Percentiles rank a stretch among this genome's conserved stretches.
Conservation (phyloP, 2,113 vertebrate species). For the Pogonocichla stellata region DNA sequence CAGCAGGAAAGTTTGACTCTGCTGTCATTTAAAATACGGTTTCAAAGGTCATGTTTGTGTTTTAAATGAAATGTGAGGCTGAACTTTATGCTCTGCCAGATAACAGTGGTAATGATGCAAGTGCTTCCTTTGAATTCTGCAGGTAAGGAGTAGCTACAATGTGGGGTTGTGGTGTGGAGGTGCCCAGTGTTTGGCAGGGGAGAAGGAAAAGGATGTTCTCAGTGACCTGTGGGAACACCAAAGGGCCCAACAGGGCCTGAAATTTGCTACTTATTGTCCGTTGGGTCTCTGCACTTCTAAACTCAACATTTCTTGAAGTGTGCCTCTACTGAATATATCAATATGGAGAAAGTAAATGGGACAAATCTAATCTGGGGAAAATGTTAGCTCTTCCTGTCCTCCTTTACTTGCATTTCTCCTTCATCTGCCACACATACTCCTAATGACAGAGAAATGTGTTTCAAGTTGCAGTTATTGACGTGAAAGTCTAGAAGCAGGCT, state of each 20-base stretch:
- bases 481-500: background rate
- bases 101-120: background rate
- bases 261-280: background rate
- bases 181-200: background rate
- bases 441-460: background rate
- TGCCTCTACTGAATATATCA: background rate
- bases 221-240: background rate
- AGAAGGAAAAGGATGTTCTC: background rate
- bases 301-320: background rate
- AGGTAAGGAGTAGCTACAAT: background rate
- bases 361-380: background rate
- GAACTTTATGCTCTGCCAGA: background rate
- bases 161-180: no score
- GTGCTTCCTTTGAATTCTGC: background rate
- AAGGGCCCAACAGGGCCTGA: background rate
- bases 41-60: conserved; percentile 14
- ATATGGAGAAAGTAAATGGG: background rate
- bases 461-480: background rate
- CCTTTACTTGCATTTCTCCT: background rate
- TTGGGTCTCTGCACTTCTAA: background rate
- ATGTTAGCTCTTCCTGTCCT: background rate
- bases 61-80: background rate
- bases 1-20: background rate
- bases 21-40: background rate
- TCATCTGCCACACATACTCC: background rate